Evolutionary conservation across 2,113 vertebrate species (phyloP).

Genomic region (Ochotona princeps): DNA sequence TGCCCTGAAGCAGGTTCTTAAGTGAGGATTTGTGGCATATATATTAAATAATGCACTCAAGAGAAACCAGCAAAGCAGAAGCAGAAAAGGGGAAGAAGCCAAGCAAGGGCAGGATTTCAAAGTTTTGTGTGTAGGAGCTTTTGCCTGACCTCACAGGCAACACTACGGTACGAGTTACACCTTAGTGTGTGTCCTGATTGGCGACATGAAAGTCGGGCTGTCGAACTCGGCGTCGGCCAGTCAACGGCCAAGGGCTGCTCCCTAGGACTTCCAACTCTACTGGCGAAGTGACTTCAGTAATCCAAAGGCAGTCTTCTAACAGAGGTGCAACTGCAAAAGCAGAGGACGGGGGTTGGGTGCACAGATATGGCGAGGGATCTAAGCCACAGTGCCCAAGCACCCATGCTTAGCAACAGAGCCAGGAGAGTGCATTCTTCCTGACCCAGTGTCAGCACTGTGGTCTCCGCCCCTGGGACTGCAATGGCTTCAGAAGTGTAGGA

Average conservation of each 20-base stretch:
- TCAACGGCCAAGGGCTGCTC: background rate
- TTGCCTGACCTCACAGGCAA: background rate
- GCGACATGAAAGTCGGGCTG: background rate
- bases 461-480: background rate
- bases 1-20: background rate
- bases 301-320: slow-evolving; percentile 30
- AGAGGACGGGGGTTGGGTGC: background rate
- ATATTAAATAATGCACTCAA: slow-evolving; percentile 20
- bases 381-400: background rate
- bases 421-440: background rate
- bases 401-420: background rate
- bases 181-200: background rate
- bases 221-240: background rate
- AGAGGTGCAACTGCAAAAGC: slow-evolving; percentile 16
- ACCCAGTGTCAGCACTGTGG: background rate
- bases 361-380: background rate
- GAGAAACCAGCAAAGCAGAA: background rate
- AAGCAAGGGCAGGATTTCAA: background rate
- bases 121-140: background rate
- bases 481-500: slow-evolving; percentile 40
- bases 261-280: background rate
- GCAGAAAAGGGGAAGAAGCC: background rate
- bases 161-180: background rate
- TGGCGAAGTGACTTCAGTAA: background rate
- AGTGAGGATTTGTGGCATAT: background rate